These are phyloP conservation scores for Spisula solida DNA, from an alignment of 2,888 invertebrate species.

Conservation along the genomic window DNA sequence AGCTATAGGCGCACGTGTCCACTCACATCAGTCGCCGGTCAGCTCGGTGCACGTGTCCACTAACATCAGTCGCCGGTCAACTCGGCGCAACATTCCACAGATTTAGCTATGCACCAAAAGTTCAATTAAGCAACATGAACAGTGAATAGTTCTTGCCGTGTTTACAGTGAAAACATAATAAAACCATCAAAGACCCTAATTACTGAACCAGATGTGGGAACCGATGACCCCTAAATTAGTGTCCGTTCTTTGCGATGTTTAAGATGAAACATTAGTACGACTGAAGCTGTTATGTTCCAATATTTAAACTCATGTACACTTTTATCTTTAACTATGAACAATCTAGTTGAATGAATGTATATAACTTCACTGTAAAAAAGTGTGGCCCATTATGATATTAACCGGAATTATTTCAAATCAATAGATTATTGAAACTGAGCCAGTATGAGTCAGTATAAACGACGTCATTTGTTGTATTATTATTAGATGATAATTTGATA, in stretches of 20 bases:
- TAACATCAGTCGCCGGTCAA: not conserved
- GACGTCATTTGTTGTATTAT: too few relatives aligned
- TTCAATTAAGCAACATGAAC: constrained; percentile 11
- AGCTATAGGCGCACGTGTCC: constrained; percentile 26
- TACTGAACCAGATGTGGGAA: constrained; percentile 33
- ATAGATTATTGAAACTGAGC: too few relatives aligned
- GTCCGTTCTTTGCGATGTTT: not conserved
- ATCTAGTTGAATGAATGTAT: too few relatives aligned
- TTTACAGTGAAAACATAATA: constrained; percentile 54
- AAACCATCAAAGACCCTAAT: constrained; percentile 37
- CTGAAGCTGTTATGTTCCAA: too few relatives aligned
- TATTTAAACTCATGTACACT: too few relatives aligned
- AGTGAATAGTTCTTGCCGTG: constrained; percentile 29
- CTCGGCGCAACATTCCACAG: not conserved
- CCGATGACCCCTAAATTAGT: not conserved
- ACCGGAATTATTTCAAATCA: too few relatives aligned
- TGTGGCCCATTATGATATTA: too few relatives aligned
- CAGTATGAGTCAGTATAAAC: too few relatives aligned
- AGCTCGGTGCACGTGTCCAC: constrained; percentile 31
- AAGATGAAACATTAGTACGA: too few relatives aligned
- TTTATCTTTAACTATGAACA: too few relatives aligned
- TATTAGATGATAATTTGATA: too few relatives aligned
- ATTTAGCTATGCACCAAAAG: constrained; percentile 15
- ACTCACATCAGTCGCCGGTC: not conserved
- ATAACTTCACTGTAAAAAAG: too few relatives aligned